These are phyloP conservation scores for Napeogenes inachia DNA, from an alignment of 2,888 invertebrate species.

Conservation along the genomic window DNA sequence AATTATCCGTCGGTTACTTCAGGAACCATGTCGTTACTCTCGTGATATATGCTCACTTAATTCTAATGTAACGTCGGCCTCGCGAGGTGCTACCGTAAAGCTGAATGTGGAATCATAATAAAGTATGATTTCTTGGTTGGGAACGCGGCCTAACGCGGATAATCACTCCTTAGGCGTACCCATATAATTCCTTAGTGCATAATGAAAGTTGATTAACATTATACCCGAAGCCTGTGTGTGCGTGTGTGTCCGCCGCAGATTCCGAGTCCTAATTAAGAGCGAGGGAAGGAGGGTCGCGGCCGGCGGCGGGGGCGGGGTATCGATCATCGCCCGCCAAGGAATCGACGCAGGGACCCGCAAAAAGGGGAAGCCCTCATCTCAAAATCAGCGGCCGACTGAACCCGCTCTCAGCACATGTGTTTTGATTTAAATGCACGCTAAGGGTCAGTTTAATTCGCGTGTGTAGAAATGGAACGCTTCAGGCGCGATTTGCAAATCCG, in stretches of 20 bases:
- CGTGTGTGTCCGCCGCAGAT: conserved; percentile 89
- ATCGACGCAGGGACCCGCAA: conserved; percentile 76
- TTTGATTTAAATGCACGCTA: conserved; percentile 72
- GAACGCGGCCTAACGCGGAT: conserved; percentile 70
- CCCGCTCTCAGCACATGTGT: conserved; percentile 75
- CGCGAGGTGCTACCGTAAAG: conserved; percentile 62
- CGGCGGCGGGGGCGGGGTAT: conserved; percentile 67
- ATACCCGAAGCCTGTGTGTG: conserved; percentile 54
- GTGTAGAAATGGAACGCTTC: conserved; percentile 67
- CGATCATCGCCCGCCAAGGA: conserved; percentile 76
- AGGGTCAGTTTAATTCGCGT: conserved; percentile 73
- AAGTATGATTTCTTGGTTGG: conserved; percentile 76
- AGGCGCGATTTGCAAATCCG: conserved; percentile 74
- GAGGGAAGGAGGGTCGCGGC: conserved; percentile 75
- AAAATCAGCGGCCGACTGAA: conserved; percentile 73
- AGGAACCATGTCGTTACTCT: conserved; percentile 57
- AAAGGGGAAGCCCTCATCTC: conserved; percentile 74
- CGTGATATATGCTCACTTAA: conserved; percentile 70
- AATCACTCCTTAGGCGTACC: conserved; percentile 77
- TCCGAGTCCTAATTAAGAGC: conserved; percentile 91
- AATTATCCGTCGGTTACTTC: conserved; percentile 55
- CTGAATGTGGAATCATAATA: conserved; percentile 69
- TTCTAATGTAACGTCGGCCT: conserved; percentile 63
- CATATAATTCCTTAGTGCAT: conserved; percentile 78
- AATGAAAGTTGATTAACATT: conserved; percentile 79